Conservation (phyloP, 35 echinoderm and acorn worm species). For the Patiria miniata region DNA sequence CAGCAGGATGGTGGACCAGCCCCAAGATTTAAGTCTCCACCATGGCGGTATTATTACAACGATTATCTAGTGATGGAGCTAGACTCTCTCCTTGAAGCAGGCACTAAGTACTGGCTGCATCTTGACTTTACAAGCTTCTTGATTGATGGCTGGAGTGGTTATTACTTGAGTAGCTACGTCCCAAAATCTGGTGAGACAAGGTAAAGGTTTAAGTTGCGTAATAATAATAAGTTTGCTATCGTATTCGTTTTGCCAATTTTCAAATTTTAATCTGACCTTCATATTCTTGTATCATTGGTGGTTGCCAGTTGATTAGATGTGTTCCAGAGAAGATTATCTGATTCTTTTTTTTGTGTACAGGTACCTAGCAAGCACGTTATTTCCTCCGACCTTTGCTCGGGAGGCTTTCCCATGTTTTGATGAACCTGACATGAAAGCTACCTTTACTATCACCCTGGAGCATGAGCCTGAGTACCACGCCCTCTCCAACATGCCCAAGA, state of each 20-base stretch:
- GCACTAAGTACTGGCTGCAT: conserved; percentile 46
- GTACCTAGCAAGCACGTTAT: conserved; percentile 81
- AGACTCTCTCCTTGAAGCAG: conserved; percentile 24
- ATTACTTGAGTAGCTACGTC: conserved; percentile 69
- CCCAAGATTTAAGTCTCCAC: background rate
- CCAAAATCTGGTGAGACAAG: conserved; percentile 15
- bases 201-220: background rate
- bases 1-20: background rate
- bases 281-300: no score
- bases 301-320: no score
- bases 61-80: conserved; percentile 75
- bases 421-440: conserved; percentile 93
- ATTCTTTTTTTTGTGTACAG: background rate
- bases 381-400: conserved; percentile 83
- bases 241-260: background rate
- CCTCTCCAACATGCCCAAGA: conserved; percentile 83
- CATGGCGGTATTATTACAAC: conserved; percentile 39
- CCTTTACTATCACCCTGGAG: conserved; percentile 71
- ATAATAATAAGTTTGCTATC: background rate
- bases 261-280: background rate
- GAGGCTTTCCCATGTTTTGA: conserved; percentile 98
- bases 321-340: no score
- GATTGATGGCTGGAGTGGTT: conserved; percentile 43
- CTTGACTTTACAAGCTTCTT: conserved; percentile 54
- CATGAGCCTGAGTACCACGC: conserved; percentile 64